Evolutionary conservation across 2,113 vertebrate genomes (phyloP), one percentile per base, ranked within the genome.

Genomic region (Columbina picui): DNA sequence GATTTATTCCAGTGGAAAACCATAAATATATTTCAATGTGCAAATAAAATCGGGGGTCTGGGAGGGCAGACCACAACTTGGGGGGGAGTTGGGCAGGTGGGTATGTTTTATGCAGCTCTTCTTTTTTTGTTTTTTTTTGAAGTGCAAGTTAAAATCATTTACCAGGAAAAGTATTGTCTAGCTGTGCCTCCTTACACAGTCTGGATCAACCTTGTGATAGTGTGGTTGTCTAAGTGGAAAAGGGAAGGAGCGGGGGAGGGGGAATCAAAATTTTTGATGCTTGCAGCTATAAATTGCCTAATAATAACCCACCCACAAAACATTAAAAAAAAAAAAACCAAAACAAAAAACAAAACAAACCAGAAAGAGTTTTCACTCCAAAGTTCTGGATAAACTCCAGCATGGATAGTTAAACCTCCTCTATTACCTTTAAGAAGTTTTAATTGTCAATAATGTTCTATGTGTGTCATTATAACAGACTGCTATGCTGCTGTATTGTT

Each of bases 1-100:
- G 91, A 97, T 96, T 87, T 89, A 96, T 91, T 60, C 71, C 76
- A 92, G 76, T 67, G 32, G 79, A 93, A 94, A 93, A 84, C 38
- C 50, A 88, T 68, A 94, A 93, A 82, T 95, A 94, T 26, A 91
- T 91, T 93, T 63, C 77, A 49, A 10, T 12, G 47, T 68, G 52
- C 64, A 64, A 22, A 39, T 34, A 74, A 88, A 90, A 73, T 6
- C 0, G 0, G 4, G 16, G 10, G 2, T 6, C 43, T 21, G 23
- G 20, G 11, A 10, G 2, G 6, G 13, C 5, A 12, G 32, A 63
- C 5, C 3, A 63, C 2, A 11, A 19, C 4, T 2, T 22, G 25
- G 8, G 25, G 25, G 16, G 55, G 27, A 36, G 59, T 10, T 4
- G 23, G 27, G 6, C 17, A 12, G 6, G 13, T 13, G 11, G 16